phyloP scores from a whole-genome alignment of 2,113 vertebrate genomes.

The Channa argus region DNA sequence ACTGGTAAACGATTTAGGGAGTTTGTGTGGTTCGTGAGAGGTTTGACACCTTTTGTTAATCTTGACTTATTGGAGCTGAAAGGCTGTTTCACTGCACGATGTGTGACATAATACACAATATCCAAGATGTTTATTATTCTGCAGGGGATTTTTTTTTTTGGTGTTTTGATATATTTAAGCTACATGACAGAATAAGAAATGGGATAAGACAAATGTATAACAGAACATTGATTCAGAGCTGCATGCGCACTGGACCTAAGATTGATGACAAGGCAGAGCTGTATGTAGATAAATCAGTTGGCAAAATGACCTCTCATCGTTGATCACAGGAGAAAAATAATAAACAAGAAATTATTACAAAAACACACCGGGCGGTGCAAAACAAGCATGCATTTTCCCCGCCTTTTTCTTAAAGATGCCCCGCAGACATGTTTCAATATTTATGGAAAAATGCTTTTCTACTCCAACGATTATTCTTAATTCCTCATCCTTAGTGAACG shows the following conservation, averaged over 20 bases:
- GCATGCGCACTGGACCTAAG: not conserved
- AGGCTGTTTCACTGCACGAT: not conserved
- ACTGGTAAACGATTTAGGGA: constrained; percentile 30
- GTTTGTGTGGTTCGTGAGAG: constrained; percentile 28
- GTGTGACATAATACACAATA: not conserved
- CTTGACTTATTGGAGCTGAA: not conserved
- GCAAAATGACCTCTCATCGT: constrained; percentile 43
- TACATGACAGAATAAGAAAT: not conserved
- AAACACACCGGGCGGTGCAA: no score
- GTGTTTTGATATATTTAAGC: not conserved
- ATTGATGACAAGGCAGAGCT: constrained; percentile 26
- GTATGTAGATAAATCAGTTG: constrained; percentile 28
- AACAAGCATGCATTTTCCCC: no score
- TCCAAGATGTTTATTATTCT: not conserved
- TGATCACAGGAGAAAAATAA: constrained; percentile 29
- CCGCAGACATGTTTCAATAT: no score
- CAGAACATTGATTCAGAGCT: not conserved
- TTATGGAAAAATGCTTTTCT: no score
- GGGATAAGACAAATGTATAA: not conserved
- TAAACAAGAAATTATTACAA: constrained; percentile 1
- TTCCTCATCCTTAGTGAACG: no score
- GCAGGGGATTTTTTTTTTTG: no score
- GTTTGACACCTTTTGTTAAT: constrained; percentile 51
- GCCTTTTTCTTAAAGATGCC: no score
- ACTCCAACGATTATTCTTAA: no score